A percentile compares a stretch with the other conserved stretches of the same genome.
Evolutionary conservation across 1,140 invertebrate genomes (phyloP).

Genomic region (Bemisia tabaci): DNA sequence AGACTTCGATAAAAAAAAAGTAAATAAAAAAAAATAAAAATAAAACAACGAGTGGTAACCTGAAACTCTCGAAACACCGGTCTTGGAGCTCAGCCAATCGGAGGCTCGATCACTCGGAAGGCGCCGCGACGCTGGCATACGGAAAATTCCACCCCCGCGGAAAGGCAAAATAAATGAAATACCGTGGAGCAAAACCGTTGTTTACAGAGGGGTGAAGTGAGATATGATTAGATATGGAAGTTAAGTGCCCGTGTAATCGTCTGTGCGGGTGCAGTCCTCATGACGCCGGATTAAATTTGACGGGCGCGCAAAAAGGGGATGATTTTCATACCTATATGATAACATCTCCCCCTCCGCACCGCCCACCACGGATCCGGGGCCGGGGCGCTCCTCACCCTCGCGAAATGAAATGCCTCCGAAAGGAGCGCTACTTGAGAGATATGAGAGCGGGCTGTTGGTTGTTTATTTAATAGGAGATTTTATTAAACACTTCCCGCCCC

Average conservation of each 20-base stretch:
- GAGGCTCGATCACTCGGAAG: too few species aligned
- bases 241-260: not conserved
- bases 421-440: not conserved
- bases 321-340: not conserved
- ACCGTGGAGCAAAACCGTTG: not conserved
- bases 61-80: too few species aligned
- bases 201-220: not conserved
- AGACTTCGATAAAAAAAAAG: too few species aligned
- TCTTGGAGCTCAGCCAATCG: too few species aligned
- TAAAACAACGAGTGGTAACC: too few species aligned
- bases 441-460: not conserved
- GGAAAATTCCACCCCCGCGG: too few species aligned
- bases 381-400: not conserved
- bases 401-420: not conserved
- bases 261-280: not conserved
- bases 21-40: too few species aligned
- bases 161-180: slow-evolving; percentile 1
- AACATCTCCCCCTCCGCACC: not conserved
- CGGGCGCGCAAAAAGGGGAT: not conserved
- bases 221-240: not conserved
- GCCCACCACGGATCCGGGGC: not conserved
- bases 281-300: not conserved
- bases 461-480: not conserved
- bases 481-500: not conserved
- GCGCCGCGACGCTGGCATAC: too few species aligned